phyloP scores from a whole-genome alignment of 2,888 invertebrate genomes.

The Iselma pallidipennis region DNA sequence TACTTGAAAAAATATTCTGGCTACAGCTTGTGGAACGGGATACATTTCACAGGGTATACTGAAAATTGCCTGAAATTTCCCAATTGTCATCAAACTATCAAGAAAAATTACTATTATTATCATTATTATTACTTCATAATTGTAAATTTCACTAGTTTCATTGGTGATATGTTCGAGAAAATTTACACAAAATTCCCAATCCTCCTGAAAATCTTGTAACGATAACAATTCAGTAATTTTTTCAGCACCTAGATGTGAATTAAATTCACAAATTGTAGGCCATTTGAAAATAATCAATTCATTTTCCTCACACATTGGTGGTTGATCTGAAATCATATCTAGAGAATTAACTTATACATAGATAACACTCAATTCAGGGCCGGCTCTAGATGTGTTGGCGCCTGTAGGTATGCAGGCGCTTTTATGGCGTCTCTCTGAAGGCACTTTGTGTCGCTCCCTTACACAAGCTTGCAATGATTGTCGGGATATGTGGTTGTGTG shows the following conservation, averaged over 20 bases:
- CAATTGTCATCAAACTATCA: background rate
- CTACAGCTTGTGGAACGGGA: constrained; percentile 32
- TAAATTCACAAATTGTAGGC: constrained; percentile 15
- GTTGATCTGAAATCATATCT: background rate
- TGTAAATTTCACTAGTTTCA: constrained; percentile 6
- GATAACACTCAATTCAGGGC: too few relatives aligned
- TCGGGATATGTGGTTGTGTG: too few relatives aligned
- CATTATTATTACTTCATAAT: constrained; percentile 10
- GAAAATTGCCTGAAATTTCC: constrained; percentile 23
- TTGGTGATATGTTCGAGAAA: constrained; percentile 5
- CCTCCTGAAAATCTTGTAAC: constrained; percentile 14
- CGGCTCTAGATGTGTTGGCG: too few relatives aligned
- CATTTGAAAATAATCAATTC: constrained; percentile 12
- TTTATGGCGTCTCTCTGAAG: too few relatives aligned
- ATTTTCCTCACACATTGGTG: too few relatives aligned
- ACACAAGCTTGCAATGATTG: too few relatives aligned
- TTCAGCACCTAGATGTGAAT: background rate
- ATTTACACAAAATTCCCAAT: constrained; percentile 14
- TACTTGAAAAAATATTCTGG: constrained; percentile 24
- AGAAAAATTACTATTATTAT: too few relatives aligned
- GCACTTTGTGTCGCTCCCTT: too few relatives aligned
- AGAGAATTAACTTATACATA: too few relatives aligned
- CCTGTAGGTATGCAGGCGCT: too few relatives aligned
- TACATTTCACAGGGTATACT: constrained; percentile 30
- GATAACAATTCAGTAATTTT: constrained; percentile 15